Percentiles rank a stretch among this genome's conserved stretches.
phyloP scores from a whole-genome alignment of 2,113 vertebrate genomes.

The Psittacus erithacus region DNA sequence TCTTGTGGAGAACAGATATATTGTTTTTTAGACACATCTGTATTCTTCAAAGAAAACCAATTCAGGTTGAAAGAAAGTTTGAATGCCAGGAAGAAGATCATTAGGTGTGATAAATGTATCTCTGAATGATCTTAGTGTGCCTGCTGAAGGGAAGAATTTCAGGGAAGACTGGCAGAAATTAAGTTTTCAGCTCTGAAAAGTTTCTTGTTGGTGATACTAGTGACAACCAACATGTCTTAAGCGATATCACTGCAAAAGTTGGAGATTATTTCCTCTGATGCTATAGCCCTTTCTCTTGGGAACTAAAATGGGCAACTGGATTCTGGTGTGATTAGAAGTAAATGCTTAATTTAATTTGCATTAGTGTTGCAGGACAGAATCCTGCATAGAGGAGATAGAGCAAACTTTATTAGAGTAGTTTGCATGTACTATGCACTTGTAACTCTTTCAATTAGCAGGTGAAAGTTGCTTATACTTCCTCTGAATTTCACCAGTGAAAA shows the following conservation, averaged over 20 bases:
- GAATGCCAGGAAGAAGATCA: neutral
- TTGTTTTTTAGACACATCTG: constrained; percentile 9
- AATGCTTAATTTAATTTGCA: neutral
- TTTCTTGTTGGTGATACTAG: neutral
- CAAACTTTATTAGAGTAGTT: neutral
- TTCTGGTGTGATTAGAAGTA: neutral
- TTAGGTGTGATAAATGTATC: neutral
- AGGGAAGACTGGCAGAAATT: neutral
- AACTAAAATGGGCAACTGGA: neutral
- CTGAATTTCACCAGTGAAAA: neutral
- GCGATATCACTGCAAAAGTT: neutral
- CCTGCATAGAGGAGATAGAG: neutral
- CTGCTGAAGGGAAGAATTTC: constrained; percentile 8
- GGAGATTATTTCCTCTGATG: neutral
- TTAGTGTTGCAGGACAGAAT: neutral
- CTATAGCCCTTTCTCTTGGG: neutral
- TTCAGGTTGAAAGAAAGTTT: neutral
- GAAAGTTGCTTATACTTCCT: neutral
- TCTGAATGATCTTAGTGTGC: constrained; percentile 6
- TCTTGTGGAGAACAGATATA: constrained; percentile 1
- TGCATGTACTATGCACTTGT: neutral
- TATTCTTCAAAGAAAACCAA: constrained; percentile 44
- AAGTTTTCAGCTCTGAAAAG: neutral
- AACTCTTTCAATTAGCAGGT: neutral
- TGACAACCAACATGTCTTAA: neutral